Conservation (phyloP, 2,888 invertebrate genomes). For the Ceramica pisi region DNA sequence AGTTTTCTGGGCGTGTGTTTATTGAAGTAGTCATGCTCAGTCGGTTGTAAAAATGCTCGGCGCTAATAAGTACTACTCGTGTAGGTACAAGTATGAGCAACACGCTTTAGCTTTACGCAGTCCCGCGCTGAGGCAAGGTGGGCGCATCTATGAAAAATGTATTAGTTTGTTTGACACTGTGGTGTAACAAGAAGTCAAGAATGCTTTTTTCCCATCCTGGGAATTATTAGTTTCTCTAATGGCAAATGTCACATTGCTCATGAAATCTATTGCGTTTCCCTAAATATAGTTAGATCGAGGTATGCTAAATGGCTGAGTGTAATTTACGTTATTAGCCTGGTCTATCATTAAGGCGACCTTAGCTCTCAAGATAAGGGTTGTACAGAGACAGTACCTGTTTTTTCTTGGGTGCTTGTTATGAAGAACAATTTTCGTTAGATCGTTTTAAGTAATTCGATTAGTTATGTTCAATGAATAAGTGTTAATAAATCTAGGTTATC, state of each 20-base stretch:
- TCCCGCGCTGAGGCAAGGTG: slow-evolving; percentile 26
- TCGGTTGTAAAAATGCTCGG: slow-evolving; percentile 35
- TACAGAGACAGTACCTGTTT: not conserved
- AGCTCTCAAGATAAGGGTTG: not conserved
- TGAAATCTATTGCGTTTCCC: slow-evolving; percentile 11
- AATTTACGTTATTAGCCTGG: not conserved
- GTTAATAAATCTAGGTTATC: not conserved
- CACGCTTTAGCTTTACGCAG: slow-evolving; percentile 23
- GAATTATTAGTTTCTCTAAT: slow-evolving; percentile 19
- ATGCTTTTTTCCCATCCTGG: slow-evolving; percentile 25
- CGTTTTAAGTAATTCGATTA: not conserved
- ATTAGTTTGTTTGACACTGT: slow-evolving; percentile 43
- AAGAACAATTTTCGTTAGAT: not conserved
- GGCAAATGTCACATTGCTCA: not conserved
- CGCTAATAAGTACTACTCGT: slow-evolving; percentile 6
- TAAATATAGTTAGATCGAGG: slow-evolving; percentile 35
- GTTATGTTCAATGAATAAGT: not conserved
- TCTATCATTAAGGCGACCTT: not conserved
- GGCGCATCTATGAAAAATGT: slow-evolving; percentile 56
- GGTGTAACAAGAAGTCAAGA: slow-evolving; percentile 30
- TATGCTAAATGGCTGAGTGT: not conserved
- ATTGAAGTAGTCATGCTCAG: slow-evolving; percentile 48
- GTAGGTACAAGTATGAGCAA: slow-evolving; percentile 4
- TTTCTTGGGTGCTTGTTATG: not conserved
- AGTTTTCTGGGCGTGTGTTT: slow-evolving; percentile 13